Evolutionary conservation across 2,113 vertebrate genomes (phyloP).

Genomic region (Equus przewalskii): DNA sequence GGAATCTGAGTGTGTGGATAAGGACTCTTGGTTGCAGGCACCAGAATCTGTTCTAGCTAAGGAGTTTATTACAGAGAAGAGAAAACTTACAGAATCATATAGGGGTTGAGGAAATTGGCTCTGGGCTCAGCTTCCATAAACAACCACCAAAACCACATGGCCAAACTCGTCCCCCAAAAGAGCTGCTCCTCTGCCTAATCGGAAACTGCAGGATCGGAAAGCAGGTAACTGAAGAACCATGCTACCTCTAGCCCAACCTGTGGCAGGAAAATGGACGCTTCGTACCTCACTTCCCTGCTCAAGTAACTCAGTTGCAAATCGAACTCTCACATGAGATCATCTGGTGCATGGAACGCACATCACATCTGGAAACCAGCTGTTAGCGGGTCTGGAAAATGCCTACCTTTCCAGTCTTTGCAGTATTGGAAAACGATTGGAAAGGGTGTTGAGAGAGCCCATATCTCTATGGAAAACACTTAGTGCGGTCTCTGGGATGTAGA

Average conservation of each 20-base stretch:
- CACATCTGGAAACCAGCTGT: not conserved
- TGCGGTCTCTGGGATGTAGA: not conserved
- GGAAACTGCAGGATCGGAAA: not conserved
- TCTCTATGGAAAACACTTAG: not conserved
- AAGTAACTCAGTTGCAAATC: not conserved
- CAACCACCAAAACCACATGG: not conserved
- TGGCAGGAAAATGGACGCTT: not conserved
- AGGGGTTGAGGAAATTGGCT: not conserved
- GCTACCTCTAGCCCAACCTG: no score
- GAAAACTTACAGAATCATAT: not conserved
- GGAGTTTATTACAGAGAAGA: not conserved
- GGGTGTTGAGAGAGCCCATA: not conserved
- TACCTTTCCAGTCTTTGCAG: not conserved
- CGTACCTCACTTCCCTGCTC: not conserved
- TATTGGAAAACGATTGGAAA: not conserved
- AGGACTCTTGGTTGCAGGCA: not conserved
- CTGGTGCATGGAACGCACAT: no score
- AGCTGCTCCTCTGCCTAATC: not conserved
- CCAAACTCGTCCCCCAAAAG: not conserved
- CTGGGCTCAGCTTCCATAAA: not conserved
- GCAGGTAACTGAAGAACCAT: no score
- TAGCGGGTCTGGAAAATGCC: not conserved
- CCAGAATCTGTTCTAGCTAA: not conserved
- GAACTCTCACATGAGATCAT: not conserved
- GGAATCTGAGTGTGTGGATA: not conserved